Percentiles rank a stretch among this genome's conserved stretches.
These are phyloP conservation scores for Anguilla japonica DNA, from an alignment of 2,113 vertebrate genomes.

Conservation along the genomic window DNA sequence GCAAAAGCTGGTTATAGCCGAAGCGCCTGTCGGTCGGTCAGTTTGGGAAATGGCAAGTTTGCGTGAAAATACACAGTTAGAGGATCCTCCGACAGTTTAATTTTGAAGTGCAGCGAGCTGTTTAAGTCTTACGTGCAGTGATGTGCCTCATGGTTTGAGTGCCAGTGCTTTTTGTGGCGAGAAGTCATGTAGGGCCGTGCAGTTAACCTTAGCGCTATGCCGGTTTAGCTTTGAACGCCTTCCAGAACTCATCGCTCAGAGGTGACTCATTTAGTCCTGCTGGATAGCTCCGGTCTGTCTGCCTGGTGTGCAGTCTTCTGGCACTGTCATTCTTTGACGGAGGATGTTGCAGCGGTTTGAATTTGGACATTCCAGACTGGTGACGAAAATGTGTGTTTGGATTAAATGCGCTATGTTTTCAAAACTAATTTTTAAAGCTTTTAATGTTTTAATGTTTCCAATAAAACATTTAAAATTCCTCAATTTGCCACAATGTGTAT, in stretches of 20 bases:
- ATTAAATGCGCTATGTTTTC: too few relatives aligned
- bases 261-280: background rate
- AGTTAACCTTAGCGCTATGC: background rate
- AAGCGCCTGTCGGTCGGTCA: too few relatives aligned
- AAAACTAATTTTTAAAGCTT: too few relatives aligned
- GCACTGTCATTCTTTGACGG: background rate
- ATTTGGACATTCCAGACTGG: background rate
- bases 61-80: too few relatives aligned
- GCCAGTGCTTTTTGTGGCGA: background rate
- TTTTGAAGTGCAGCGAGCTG: too few relatives aligned
- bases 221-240: background rate
- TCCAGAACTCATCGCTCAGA: background rate
- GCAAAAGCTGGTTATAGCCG: too few relatives aligned
- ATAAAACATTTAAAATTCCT: too few relatives aligned
- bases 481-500: too few relatives aligned
- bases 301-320: background rate
- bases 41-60: too few relatives aligned
- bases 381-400: background rate
- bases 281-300: background rate
- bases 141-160: background rate
- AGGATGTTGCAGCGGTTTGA: background rate
- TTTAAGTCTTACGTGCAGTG: too few relatives aligned
- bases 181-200: background rate
- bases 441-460: too few relatives aligned
- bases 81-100: too few relatives aligned